Evolutionary conservation across 2,797 vertebrate genomes (phyloP), one percentile per base, ranked within the genome.

Genomic region (Tachyglossus aculeatus): DNA sequence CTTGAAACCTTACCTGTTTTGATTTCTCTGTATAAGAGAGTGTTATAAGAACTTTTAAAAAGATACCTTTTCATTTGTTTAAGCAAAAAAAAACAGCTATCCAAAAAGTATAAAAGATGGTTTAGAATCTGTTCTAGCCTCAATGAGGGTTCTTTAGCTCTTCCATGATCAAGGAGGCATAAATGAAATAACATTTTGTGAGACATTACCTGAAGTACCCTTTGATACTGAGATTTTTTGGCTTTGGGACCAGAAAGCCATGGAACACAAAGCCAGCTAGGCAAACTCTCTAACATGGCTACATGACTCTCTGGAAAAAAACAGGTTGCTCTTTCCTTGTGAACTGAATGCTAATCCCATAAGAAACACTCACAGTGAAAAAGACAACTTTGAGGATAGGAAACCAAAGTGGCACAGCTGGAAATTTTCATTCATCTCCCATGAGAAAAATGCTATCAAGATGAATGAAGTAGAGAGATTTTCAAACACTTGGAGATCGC

Each of bases 351-450:
- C 48, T 69, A 69, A 67, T 73, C 58, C 53, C 59, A 22, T 69
- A 65, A 68, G 70, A 77, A 72, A 77, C 31, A 78, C 57, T 58
- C 47, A 8, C 18, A 53, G 38, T 29, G 53, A 68, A 60, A 56
- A 40, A 43, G 45, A 44, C 22, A 29, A 66, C 56, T 75, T 65
- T 78, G 45, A 40, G 66, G 58, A 81, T 62, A 71, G 65, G 56
- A 76, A 78, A 69, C 66, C 55, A 62, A 63, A 65, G 67, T 2
- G 58, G 33, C 34, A 34, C 9, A 48, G 10, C 9, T 48, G 25
- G 44, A 7, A 29, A 1, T 8, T 11, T 18, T 48, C 25, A 38
- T 72, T 31, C 45, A 52, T 64, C 50, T 50, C 71, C 16, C 45
- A 44, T 52, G 29, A 45, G 40, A 45, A 37, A 61, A 25, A 61